Conservation (phyloP, 2,888 invertebrate species). For the Chymomyza amoena region DNA sequence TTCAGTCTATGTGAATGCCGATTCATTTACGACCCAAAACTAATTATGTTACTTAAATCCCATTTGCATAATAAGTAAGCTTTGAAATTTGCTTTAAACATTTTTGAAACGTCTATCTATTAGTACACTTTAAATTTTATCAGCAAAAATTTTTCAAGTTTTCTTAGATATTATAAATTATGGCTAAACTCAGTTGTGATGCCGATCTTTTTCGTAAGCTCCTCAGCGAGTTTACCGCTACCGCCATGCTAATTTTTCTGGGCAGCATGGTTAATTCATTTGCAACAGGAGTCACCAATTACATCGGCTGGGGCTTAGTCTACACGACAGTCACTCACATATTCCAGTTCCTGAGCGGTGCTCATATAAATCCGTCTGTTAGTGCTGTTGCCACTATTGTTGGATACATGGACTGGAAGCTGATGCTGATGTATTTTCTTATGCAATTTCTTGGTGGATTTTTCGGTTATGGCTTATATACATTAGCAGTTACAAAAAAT, state of each 20-base stretch:
- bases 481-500: neutral
- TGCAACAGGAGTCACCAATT: neutral
- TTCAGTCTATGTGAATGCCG: no score
- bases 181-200: conserved; percentile 35
- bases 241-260: conserved; percentile 24
- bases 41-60: no score
- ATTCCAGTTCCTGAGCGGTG: conserved; percentile 34
- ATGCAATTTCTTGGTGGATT: conserved; percentile 34
- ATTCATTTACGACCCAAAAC: no score
- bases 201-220: neutral
- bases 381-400: conserved; percentile 26
- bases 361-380: conserved; percentile 44
- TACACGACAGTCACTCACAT: conserved; percentile 23
- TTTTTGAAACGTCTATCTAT: no score
- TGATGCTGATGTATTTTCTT: conserved; percentile 33
- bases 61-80: no score
- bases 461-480: conserved; percentile 4
- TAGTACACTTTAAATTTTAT: neutral
- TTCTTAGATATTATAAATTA: neutral
- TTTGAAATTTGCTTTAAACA: no score
- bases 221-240: conserved; percentile 31
- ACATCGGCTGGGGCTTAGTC: conserved; percentile 31
- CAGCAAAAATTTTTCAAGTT: no score
- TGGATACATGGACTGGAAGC: conserved; percentile 25
- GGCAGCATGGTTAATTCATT: conserved; percentile 23